A percentile compares a stretch with the other conserved stretches of the same genome.
These are phyloP conservation scores for Lamellibrachia satsuma DNA, from an alignment of 2,888 invertebrate genomes.

Conservation along the genomic window DNA sequence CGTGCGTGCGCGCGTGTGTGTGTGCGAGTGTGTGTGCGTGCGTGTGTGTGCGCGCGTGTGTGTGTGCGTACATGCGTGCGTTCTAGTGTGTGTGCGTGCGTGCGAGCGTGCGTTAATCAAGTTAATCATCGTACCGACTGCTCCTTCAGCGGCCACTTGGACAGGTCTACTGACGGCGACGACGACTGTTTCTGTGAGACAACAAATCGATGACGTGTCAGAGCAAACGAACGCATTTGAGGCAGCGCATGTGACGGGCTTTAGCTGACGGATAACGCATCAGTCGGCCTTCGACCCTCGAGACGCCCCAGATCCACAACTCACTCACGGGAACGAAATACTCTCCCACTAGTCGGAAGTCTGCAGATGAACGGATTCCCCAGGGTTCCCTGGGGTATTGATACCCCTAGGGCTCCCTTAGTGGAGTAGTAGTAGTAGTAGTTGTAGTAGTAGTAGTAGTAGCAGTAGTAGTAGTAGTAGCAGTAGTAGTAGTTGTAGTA, in stretches of 20 bases:
- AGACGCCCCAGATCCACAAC: no score
- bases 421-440: no score
- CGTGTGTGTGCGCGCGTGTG: not conserved
- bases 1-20: no score
- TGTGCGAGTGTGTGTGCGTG: not conserved
- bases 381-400: no score
- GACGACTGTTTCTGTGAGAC: not conserved
- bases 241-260: not conserved
- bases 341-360: no score
- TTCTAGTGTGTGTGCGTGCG: not conserved
- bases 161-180: not conserved
- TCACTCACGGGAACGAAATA: no score
- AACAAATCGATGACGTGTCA: not conserved
- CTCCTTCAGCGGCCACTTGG: slow-evolving; percentile 13
- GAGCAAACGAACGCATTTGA: not conserved
- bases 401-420: no score
- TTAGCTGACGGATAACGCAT: not conserved
- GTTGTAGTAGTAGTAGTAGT: no score
- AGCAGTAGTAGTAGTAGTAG: no score
- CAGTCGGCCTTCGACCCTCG: no score
- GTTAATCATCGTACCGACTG: not conserved
- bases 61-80: not conserved
- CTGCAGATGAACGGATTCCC: no score
- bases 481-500: no score
- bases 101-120: not conserved